phyloP scores from a whole-genome alignment of 2,113 vertebrate genomes.

The Rhineura floridana region DNA sequence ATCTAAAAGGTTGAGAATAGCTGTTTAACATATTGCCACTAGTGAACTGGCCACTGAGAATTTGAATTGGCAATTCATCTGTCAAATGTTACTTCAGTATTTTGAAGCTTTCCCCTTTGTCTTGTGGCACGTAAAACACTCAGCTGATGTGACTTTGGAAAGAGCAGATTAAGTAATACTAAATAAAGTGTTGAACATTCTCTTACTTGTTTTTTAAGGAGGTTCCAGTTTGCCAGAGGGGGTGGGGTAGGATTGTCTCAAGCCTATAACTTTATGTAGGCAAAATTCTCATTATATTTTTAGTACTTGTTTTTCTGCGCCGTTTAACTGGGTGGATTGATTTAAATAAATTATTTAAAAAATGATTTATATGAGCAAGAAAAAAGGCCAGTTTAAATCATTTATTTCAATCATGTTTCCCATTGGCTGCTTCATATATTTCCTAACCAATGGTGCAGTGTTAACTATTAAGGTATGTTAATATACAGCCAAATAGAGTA shows the following conservation, averaged over 20 bases:
- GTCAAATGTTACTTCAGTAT: neutral
- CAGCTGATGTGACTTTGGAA: neutral
- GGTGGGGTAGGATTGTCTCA: neutral
- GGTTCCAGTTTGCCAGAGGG: neutral
- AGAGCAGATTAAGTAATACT: neutral
- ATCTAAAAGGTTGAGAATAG: neutral
- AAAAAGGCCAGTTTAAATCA: no score
- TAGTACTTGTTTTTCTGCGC: neutral
- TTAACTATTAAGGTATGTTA: no score
- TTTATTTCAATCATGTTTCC: no score
- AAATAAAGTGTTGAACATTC: neutral
- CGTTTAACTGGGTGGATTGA: no score
- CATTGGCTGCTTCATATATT: no score
- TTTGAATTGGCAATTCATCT: neutral
- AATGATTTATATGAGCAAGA: no score
- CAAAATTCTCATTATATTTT: neutral
- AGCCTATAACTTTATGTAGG: neutral
- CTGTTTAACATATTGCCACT: neutral
- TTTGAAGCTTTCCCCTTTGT: neutral
- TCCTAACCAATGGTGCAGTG: no score
- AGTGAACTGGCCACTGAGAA: neutral
- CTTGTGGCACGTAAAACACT: neutral
- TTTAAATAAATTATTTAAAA: no score
- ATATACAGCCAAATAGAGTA: no score
- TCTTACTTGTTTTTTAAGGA: neutral